Conservation (phyloP, 2,888 invertebrate species). For the Netelia fuscicornis region DNA sequence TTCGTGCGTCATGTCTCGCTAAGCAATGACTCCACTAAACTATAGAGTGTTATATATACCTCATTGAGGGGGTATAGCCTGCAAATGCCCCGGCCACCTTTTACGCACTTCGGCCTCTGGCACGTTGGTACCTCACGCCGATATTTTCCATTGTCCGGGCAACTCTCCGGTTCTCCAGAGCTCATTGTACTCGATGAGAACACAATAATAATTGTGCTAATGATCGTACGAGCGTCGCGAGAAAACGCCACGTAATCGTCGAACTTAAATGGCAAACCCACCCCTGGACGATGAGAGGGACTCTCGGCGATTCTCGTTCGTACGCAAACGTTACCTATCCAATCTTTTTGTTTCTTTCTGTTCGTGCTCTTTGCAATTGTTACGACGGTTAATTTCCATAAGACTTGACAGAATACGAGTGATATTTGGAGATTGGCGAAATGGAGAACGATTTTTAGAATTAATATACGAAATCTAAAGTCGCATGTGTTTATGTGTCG, state of each 20-base stretch:
- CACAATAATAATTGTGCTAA: slow-evolving; percentile 84
- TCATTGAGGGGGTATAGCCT: slow-evolving; percentile 25
- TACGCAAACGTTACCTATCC: background rate
- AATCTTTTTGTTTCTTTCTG: background rate
- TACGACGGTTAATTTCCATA: background rate
- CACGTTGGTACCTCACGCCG: background rate
- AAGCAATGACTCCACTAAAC: slow-evolving; percentile 57
- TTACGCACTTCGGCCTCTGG: background rate
- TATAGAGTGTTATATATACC: slow-evolving; percentile 19
- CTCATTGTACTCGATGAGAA: slow-evolving; percentile 60
- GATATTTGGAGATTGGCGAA: too few species aligned
- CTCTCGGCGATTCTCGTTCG: slow-evolving; percentile 35
- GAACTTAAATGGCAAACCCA: slow-evolving; percentile 56
- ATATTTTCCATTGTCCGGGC: slow-evolving; percentile 51
- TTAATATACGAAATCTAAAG: too few species aligned
- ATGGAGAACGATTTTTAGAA: too few species aligned
- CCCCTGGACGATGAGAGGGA: background rate
- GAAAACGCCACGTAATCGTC: slow-evolving; percentile 80
- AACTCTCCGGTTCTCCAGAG: slow-evolving; percentile 42
- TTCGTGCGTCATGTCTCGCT: background rate
- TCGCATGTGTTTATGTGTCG: background rate
- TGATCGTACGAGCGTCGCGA: slow-evolving; percentile 77
- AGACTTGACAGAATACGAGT: background rate
- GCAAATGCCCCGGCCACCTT: slow-evolving; percentile 26
- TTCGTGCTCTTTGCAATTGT: background rate